Evolutionary conservation across 1,140 invertebrate species (phyloP).

Genomic region (Campoletis sonorensis): DNA sequence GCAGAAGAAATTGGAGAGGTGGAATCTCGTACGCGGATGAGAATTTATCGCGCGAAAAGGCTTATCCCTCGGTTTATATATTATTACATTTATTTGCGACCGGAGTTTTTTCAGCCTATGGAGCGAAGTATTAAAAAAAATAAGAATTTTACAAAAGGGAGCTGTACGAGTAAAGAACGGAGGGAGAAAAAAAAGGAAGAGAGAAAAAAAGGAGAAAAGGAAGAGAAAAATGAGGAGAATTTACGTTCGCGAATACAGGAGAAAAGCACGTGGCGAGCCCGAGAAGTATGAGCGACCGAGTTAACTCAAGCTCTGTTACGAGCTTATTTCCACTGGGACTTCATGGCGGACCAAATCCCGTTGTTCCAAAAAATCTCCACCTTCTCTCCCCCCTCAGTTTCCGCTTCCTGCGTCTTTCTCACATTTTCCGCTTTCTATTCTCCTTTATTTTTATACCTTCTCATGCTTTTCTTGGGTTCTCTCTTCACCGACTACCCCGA

Average conservation of each 20-base stretch:
- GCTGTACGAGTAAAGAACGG: background rate
- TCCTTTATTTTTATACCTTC: slow-evolving; percentile 40
- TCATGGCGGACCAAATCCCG: background rate
- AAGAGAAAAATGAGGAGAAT: slow-evolving; percentile 34
- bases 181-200: slow-evolving; percentile 21
- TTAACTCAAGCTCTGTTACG: slow-evolving; percentile 59
- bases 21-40: slow-evolving; percentile 43
- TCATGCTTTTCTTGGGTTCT: background rate
- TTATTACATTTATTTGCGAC: slow-evolving; percentile 47
- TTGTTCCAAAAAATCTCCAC: background rate
- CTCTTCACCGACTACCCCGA: slow-evolving; percentile 11
- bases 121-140: background rate
- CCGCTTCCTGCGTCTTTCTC: slow-evolving; percentile 11
- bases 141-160: background rate
- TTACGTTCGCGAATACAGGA: slow-evolving; percentile 38
- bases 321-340: slow-evolving; percentile 59
- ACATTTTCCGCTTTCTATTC: slow-evolving; percentile 6
- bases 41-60: slow-evolving; percentile 57
- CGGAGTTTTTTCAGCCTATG: slow-evolving; percentile 27
- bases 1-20: background rate
- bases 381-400: background rate
- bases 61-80: slow-evolving; percentile 51
- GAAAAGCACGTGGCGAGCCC: slow-evolving; percentile 1
- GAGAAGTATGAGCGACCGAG: slow-evolving; percentile 52
- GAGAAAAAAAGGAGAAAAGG: slow-evolving; percentile 8